phyloP scores from a whole-genome alignment of 1,140 invertebrate genomes.

The Chelonus insularis region DNA sequence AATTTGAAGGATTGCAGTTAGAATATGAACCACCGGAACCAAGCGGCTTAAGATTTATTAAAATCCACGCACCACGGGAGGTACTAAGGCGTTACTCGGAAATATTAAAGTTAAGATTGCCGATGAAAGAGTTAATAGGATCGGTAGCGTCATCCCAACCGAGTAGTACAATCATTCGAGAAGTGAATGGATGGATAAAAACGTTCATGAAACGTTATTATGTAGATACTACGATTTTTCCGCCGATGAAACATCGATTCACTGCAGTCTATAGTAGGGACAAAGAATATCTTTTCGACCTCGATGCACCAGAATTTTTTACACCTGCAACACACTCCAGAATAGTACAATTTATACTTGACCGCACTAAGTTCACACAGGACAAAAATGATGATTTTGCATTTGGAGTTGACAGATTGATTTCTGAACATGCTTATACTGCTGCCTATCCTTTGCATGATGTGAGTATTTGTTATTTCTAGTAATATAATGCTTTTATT shows the following conservation, averaged over 20 bases:
- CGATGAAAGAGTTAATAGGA: constrained; percentile 83
- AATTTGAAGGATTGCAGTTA: constrained; percentile 69
- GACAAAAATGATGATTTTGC: constrained; percentile 69
- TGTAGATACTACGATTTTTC: constrained; percentile 70
- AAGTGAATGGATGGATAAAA: constrained; percentile 65
- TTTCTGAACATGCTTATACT: constrained; percentile 75
- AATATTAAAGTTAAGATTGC: constrained; percentile 91
- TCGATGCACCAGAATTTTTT: constrained; percentile 80
- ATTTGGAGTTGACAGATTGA: constrained; percentile 83
- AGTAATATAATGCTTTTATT: no score
- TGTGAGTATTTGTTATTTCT: constrained; percentile 61
- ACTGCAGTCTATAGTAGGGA: constrained; percentile 84
- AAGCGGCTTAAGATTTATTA: constrained; percentile 70
- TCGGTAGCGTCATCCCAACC: constrained; percentile 64
- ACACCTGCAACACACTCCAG: constrained; percentile 80
- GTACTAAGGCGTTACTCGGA: constrained; percentile 90
- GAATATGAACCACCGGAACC: constrained; percentile 67
- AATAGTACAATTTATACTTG: constrained; percentile 90
- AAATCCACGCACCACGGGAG: constrained; percentile 84
- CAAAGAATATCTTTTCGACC: constrained; percentile 88
- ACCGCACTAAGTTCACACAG: constrained; percentile 79
- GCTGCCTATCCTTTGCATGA: constrained; percentile 92
- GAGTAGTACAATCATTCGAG: constrained; percentile 66
- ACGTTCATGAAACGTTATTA: constrained; percentile 66
- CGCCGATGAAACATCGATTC: constrained; percentile 70